phyloP scores from a whole-genome alignment of 1,140 invertebrate species.

The Acromyrmex charruanus region DNA sequence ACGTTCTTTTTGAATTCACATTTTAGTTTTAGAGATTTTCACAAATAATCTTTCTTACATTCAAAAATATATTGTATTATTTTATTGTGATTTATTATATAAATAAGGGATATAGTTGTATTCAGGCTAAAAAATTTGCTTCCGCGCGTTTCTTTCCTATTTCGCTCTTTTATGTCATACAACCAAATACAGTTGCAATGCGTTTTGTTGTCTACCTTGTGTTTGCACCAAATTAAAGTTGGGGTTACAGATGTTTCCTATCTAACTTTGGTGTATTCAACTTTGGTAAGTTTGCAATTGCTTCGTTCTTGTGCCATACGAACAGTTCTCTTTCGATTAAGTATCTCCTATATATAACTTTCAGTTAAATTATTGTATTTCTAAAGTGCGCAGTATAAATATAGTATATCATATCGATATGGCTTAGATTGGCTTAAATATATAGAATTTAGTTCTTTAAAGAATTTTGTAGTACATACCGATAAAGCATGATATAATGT shows the following conservation, averaged over 20 bases:
- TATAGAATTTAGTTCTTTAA: background rate
- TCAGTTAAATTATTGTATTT: slow-evolving; percentile 9
- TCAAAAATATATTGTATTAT: background rate
- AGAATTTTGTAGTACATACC: background rate
- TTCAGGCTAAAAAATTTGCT: background rate
- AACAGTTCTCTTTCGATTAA: slow-evolving; percentile 44
- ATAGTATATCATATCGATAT: background rate
- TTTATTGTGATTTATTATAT: background rate
- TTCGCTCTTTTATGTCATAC: background rate
- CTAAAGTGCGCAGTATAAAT: background rate
- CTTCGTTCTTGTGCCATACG: slow-evolving; percentile 28
- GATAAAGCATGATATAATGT: background rate
- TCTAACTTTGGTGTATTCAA: slow-evolving; percentile 49
- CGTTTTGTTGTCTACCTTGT: slow-evolving; percentile 40
- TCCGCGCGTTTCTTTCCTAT: background rate
- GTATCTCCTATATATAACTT: slow-evolving; percentile 20
- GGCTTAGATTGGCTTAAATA: background rate
- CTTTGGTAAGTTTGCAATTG: slow-evolving; percentile 45
- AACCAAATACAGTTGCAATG: slow-evolving; percentile 10
- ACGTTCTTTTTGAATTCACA: background rate
- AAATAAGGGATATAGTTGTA: slow-evolving; percentile 6
- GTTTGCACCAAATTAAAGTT: slow-evolving; percentile 54
- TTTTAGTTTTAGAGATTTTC: background rate
- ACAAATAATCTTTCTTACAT: background rate
- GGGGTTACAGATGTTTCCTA: slow-evolving; percentile 56